These are phyloP conservation scores for Mola mola DNA, from an alignment of 2,113 vertebrate genomes.

Conservation along the genomic window DNA sequence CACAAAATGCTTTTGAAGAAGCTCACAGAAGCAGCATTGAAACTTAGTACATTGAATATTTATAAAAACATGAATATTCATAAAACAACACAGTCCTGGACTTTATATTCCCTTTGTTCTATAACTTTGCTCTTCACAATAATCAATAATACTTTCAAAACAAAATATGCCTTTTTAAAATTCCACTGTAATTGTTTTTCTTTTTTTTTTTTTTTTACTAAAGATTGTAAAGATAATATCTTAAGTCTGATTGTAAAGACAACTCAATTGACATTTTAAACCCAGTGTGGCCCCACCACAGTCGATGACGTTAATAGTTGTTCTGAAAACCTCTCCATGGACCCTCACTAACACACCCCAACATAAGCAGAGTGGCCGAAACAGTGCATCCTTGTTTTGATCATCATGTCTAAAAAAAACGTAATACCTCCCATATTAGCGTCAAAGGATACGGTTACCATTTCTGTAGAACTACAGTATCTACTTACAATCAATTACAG, in stretches of 20 bases:
- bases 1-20: conserved; percentile 75
- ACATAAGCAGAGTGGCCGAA: not conserved
- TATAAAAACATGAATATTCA: conserved; percentile 71
- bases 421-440: no score
- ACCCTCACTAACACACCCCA: not conserved
- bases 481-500: conserved; percentile 57
- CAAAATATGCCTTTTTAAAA: conserved; percentile 39
- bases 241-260: conserved; percentile 12
- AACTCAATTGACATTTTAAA: conserved; percentile 15
- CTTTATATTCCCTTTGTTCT: conserved; percentile 44
- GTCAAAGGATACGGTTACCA: no score
- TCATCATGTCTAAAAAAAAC: conserved; percentile 9
- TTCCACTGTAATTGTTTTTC: not conserved
- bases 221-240: not conserved
- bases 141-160: conserved; percentile 47
- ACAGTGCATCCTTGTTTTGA: not conserved
- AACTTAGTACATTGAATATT: conserved; percentile 71
- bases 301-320: not conserved
- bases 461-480: conserved; percentile 23
- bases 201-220: not conserved
- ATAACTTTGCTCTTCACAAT: conserved; percentile 49
- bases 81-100: conserved; percentile 61
- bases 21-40: conserved; percentile 78
- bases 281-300: not conserved
- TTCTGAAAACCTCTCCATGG: not conserved